Evolutionary conservation across 1,140 invertebrate genomes (phyloP).

Genomic region (Palaemon carinicauda): DNA sequence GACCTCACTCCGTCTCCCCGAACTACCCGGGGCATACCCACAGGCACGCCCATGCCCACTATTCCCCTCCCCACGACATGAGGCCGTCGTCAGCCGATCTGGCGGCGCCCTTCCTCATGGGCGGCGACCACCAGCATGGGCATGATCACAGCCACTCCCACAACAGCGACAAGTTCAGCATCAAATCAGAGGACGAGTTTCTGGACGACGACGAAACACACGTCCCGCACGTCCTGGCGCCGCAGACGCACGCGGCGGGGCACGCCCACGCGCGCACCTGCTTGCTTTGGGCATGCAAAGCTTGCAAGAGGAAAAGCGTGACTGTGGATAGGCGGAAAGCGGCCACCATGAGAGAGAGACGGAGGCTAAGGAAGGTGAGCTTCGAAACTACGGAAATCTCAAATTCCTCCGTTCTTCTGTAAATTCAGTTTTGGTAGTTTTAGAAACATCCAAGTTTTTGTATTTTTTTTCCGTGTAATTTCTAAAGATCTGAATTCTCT

Average conservation of each 20-base stretch:
- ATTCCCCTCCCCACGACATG: not conserved
- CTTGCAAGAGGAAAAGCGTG: constrained; percentile 93
- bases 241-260: constrained; percentile 53
- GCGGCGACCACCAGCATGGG: constrained; percentile 1
- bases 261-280: constrained; percentile 73
- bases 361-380: constrained; percentile 85
- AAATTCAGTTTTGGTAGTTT: no score
- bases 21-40: constrained; percentile 28
- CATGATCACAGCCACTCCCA: not conserved
- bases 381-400: no score
- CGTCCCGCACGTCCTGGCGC: constrained; percentile 59
- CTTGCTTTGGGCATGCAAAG: constrained; percentile 94
- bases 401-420: no score
- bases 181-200: constrained; percentile 47
- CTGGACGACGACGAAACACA: constrained; percentile 55
- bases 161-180: not conserved
- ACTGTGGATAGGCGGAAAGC: constrained; percentile 95
- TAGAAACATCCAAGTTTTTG: not conserved
- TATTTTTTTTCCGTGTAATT: not conserved
- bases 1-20: constrained; percentile 42
- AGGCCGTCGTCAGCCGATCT: constrained; percentile 51
- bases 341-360: constrained; percentile 90
- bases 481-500: not conserved
- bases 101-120: constrained; percentile 45
- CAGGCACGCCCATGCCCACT: constrained; percentile 30